Conservation (phyloP, 2,797 vertebrate species). For the Mionectes olivaceus region DNA sequence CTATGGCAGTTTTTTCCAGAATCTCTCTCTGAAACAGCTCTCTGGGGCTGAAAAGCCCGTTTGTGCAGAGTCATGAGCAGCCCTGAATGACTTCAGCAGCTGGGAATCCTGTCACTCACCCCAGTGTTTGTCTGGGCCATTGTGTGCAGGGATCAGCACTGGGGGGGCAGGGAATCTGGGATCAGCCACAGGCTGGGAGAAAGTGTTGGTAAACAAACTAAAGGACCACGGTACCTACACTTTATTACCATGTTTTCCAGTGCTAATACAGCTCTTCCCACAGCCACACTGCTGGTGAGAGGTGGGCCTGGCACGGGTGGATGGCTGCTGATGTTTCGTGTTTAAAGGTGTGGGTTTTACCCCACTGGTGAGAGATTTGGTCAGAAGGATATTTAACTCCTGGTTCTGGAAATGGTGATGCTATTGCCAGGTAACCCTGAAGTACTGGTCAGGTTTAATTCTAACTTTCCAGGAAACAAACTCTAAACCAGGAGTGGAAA, state of each 20-base stretch:
- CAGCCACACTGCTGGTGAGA: not conserved
- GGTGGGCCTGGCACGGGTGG: not conserved
- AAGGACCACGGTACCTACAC: no score
- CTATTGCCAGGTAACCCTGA: not conserved
- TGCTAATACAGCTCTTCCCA: not conserved
- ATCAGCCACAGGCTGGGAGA: not conserved
- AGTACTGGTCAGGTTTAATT: not conserved
- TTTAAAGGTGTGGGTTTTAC: not conserved
- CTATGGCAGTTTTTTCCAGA: not conserved
- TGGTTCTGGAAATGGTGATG: not conserved
- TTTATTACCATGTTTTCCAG: not conserved
- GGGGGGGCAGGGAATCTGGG: not conserved
- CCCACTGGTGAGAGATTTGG: not conserved
- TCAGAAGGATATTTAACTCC: not conserved
- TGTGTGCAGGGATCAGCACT: not conserved
- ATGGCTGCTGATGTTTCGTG: not conserved
- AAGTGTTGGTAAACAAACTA: slow-evolving; percentile 20
- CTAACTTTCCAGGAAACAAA: not conserved
- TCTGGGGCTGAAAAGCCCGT: not conserved
- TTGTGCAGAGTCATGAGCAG: slow-evolving; percentile 57
- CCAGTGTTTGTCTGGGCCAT: slow-evolving; percentile 51
- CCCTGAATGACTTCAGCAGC: slow-evolving; percentile 61
- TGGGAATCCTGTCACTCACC: slow-evolving; percentile 50
- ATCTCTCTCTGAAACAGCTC: not conserved
- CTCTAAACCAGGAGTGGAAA: not conserved